Evolutionary conservation across 2,888 invertebrate species (phyloP), one percentile per base, ranked within the genome.

Genomic region (Metalampra italica): DNA sequence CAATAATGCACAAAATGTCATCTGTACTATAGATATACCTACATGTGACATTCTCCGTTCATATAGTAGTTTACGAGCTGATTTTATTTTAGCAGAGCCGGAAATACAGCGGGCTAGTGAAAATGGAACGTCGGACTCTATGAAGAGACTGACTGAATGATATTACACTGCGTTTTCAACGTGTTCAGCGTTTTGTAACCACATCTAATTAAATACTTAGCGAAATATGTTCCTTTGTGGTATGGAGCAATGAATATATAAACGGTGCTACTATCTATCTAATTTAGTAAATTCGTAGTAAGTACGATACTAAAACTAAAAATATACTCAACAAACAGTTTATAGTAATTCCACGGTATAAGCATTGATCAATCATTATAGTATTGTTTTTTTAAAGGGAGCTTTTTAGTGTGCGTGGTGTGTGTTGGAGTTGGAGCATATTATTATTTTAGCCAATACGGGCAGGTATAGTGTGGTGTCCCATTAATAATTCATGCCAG

Each of bases 31-130:
- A n/a, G n/a, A n/a, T n/a, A n/a, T n/a, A n/a, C n/a, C 11, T 5
- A n/a, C 5, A 36, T 36, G 9, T 36, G n/a, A 36, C 36, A 36
- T 22, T 22, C 22, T 22, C 2, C n/a, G n/a, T 36, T n/a, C 42
- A 47, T 45, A 22, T 2, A n/a, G 11, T n/a, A 32, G 5, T 11
- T 32, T 43, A 44, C 43, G 50, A 47, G 50, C 44, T 32, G 51
- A 37, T 60, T 69, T 64, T 68, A 61, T 69, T 69, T 72, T 67
- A 64, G 65, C 63, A 59, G 62, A 61, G 59, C 70, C 71, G 74
- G 73, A 71, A 72, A 69, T 68, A 71, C 56, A 58, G 54, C 51
- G 56, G 54, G 61, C 50, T 60, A 53, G n/a, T 36, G 51, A 66
- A 68, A 70, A 61, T 66, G 59, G 65, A 64, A 47, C 68, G 55